Conservation (phyloP, 2,797 vertebrate genomes). For the Oreochromis grahami region DNA sequence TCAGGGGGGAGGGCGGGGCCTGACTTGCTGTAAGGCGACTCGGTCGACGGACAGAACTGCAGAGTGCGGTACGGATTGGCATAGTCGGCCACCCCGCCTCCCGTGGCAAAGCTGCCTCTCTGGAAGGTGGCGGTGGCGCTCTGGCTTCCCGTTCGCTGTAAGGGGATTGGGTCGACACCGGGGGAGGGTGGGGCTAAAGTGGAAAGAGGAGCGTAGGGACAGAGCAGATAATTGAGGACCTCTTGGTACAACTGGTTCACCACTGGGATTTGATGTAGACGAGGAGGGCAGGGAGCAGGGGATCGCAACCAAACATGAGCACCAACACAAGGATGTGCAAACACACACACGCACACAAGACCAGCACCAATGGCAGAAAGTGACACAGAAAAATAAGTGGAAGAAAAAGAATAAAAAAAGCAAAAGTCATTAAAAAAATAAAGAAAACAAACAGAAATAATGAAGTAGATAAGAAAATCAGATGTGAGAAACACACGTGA, state of each 20-base stretch:
- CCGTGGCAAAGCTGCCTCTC: slow-evolving; percentile 90
- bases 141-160: slow-evolving; percentile 99
- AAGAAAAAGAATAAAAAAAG: slow-evolving; percentile 19
- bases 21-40: slow-evolving; percentile 99
- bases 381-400: neutral
- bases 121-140: slow-evolving; percentile 88
- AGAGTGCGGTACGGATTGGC: slow-evolving; percentile 97
- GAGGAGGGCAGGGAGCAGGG: slow-evolving; percentile 22
- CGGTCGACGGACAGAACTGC: slow-evolving; percentile 97
- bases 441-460: neutral
- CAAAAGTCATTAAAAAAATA: neutral
- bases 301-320: slow-evolving; percentile 2
- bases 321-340: slow-evolving; percentile 5
- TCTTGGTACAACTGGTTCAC: slow-evolving; percentile 93
- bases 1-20: slow-evolving; percentile 95
- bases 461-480: neutral
- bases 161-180: slow-evolving; percentile 97
- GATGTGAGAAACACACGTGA: neutral
- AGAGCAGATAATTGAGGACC: slow-evolving; percentile 96
- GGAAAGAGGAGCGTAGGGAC: slow-evolving; percentile 91
- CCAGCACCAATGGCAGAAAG: slow-evolving; percentile 14
- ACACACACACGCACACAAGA: slow-evolving; percentile 4
- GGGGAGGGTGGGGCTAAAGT: slow-evolving; percentile 97
- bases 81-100: slow-evolving; percentile 82
- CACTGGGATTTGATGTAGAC: slow-evolving; percentile 83